phyloP scores from a whole-genome alignment of 2,797 vertebrate species.

The Geotrypetes seraphini region DNA sequence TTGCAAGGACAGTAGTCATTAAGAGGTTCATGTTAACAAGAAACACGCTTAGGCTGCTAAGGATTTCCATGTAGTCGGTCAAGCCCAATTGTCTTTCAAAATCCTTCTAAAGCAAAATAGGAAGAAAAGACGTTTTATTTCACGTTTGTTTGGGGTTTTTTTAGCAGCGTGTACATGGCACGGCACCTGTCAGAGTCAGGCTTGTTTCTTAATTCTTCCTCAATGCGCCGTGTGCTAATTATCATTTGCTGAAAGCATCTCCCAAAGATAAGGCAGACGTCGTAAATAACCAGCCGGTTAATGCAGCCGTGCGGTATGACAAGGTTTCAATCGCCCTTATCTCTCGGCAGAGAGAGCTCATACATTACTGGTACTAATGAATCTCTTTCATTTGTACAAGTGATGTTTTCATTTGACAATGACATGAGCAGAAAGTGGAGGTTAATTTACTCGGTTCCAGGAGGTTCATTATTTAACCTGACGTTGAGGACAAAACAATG shows the following conservation, averaged over 20 bases:
- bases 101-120: conserved; percentile 48
- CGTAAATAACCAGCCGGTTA: conserved; percentile 59
- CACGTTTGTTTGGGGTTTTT: conserved; percentile 56
- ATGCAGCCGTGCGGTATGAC: conserved; percentile 45
- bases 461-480: conserved; percentile 65
- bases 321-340: conserved; percentile 56
- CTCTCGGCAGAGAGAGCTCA: conserved; percentile 47
- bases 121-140: conserved; percentile 52
- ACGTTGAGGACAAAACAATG: conserved; percentile 61
- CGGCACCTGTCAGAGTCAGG: conserved; percentile 48
- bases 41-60: conserved; percentile 20
- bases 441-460: conserved; percentile 65
- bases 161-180: conserved; percentile 37
- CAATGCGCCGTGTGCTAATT: conserved; percentile 65
- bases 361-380: conserved; percentile 62
- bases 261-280: conserved; percentile 63
- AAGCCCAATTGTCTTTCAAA: conserved; percentile 37
- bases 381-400: conserved; percentile 63
- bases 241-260: conserved; percentile 65
- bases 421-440: conserved; percentile 67
- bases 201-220: conserved; percentile 55
- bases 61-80: conserved; percentile 30
- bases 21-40: conserved; percentile 29
- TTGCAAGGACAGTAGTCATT: conserved; percentile 26
- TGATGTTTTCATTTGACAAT: conserved; percentile 70